phyloP scores from a whole-genome alignment of 2,797 vertebrate genomes.

The Eupleurogrammus muticus region DNA sequence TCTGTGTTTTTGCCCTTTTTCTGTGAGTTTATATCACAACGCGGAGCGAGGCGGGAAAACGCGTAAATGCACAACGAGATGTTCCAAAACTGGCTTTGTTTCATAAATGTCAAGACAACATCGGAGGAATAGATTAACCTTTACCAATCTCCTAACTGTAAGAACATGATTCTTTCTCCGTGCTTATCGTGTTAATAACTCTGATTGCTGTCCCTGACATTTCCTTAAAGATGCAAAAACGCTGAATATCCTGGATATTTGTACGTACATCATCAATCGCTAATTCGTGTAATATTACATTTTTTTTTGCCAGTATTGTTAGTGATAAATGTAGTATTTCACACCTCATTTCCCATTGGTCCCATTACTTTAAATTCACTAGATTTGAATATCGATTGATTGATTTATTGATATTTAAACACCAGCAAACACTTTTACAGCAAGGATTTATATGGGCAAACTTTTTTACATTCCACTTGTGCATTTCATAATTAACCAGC shows the following conservation, averaged over 20 bases:
- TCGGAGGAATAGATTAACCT: slow-evolving; percentile 79
- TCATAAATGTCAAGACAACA: slow-evolving; percentile 73
- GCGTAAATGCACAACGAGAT: slow-evolving; percentile 42
- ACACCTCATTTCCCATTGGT: slow-evolving; percentile 11
- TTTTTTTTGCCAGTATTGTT: neutral
- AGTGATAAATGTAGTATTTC: slow-evolving; percentile 20
- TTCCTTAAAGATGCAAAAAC: slow-evolving; percentile 48
- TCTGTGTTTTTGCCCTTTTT: slow-evolving; percentile 21
- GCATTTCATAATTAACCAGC: too few species aligned
- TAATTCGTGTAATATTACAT: neutral
- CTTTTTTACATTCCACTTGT: too few species aligned
- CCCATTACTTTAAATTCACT: neutral
- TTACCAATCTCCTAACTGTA: slow-evolving; percentile 59
- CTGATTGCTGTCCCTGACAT: slow-evolving; percentile 71
- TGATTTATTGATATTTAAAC: too few species aligned
- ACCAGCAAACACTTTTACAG: too few species aligned
- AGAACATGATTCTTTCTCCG: slow-evolving; percentile 53
- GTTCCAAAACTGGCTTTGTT: slow-evolving; percentile 44
- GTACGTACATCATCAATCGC: too few species aligned
- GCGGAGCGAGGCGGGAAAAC: slow-evolving; percentile 24
- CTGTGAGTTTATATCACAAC: slow-evolving; percentile 17
- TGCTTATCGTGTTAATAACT: slow-evolving; percentile 68
- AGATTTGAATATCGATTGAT: too few species aligned
- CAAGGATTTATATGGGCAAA: too few species aligned
- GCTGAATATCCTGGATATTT: slow-evolving; percentile 19